Evolutionary conservation across 1,140 invertebrate genomes (phyloP).

Genomic region (Rhizoglyphus robini): DNA sequence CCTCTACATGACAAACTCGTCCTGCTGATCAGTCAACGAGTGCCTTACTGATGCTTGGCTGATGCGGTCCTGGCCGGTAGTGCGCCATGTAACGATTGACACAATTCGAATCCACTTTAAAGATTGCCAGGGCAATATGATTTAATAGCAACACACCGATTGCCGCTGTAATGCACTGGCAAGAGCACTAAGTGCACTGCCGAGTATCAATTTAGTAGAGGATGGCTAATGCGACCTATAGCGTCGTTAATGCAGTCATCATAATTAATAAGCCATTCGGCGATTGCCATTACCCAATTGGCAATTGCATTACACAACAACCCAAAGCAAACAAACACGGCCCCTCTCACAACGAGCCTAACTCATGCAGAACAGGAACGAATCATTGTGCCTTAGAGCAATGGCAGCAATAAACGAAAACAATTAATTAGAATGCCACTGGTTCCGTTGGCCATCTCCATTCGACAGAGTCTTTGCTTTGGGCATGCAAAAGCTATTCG

Average conservation of each 20-base stretch:
- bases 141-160: no score
- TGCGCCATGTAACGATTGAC: not conserved
- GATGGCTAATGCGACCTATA: not conserved
- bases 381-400: conserved; percentile 2
- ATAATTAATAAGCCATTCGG: conserved; percentile 12
- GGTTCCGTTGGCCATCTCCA: not conserved
- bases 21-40: no score
- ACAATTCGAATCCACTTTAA: not conserved
- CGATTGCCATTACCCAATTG: not conserved
- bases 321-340: not conserved
- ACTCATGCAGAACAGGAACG: not conserved
- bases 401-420: conserved; percentile 7
- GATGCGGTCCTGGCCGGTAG: not conserved
- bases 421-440: not conserved
- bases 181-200: no score
- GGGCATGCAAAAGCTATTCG: no score
- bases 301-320: not conserved
- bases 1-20: no score
- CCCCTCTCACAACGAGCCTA: not conserved
- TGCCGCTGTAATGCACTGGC: no score
- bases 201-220: not conserved
- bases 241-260: not conserved
- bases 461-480: not conserved
- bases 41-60: not conserved
- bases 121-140: no score